Evolutionary conservation across 2,113 vertebrate species (phyloP), one percentile per base, ranked within the genome.

Genomic region (Cyanoderma ruficeps): DNA sequence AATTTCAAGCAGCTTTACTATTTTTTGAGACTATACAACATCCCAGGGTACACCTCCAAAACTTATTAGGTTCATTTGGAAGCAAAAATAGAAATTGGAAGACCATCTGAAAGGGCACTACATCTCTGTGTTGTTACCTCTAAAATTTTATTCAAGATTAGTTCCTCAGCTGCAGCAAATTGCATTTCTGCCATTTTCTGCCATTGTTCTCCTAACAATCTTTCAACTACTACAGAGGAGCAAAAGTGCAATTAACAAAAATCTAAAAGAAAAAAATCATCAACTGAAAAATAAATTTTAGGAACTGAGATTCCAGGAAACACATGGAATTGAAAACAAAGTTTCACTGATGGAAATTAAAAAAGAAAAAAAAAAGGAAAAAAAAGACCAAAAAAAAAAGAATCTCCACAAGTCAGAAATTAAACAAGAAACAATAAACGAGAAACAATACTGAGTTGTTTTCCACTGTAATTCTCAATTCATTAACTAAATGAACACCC

Each of bases 111-210:
- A 95, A 83, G 42, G 63, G 53, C 50, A 83, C n/a, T 72, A 72
- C 41, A 83, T 27, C 20, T 6, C 4, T 63, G 30, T 49, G 31
- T 23, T 87, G 52, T 10, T 70, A 81, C 49, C 37, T 71, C 56
- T 60, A 55, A 89, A 92, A 78, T 78, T 78, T 92, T 80, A 76
- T 68, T 93, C 64, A 81, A 84, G 33, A 53, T 64, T 30, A 81
- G 60, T 27, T 87, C 44, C 56, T 89, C 60, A 87, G 47, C 59
- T 89, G 59, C 41, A 59, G 46, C 39, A 83, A 92, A 47, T 30
- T 74, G 23, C 42, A 67, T 87, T 93, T 93, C 68, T 93, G 39
- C 56, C 47, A 53, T 10, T 87, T 93, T 93, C 68, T 93, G 39
- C 56, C 47, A 53, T 10, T 83, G 49, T 57, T 88, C 13, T 60